Base-by-base conservation (phyloP, 2,888 invertebrate genomes). In the Hipparchia semele region DNA sequence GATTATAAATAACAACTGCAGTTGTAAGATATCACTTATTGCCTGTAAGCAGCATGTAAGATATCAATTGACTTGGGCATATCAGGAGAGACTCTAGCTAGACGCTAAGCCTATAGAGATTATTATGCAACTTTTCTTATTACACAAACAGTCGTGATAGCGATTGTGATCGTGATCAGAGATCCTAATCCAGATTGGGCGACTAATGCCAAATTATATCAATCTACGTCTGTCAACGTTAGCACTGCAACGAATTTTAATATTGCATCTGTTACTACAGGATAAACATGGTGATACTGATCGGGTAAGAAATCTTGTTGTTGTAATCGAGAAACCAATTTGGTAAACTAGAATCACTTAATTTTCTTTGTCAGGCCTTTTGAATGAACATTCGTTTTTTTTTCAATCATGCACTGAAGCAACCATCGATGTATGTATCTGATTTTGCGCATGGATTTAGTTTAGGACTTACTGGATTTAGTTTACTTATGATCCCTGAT, bases 101-200 rank as follows among this genome's bases (percentile, higher is more conserved):
- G n/a, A 12, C 12, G 53, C 9, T 12, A 54, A 39, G 39, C 39
- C 39, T 39, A 39, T 39, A 13, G 56, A 58, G 7, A 58, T 66
- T 66, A 58, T 66, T 66, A 66, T 54, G 39, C 39, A 66, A 66
- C 53, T 9, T 8, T n/a, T 10, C 0, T 53, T 8, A 54, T 54
- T 39, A 66, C 39, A 66, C 6, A 54, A 39, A 54, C 39, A 33
- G n/a, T 54, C 12, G 39, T 39, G 54, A 66, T 66, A 54, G 54
- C 39, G 33, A 39, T 33, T 12, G 23, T 4, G 33, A 54, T 62
- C 62, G 62, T 62, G 66, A 54, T 66, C 39, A 23, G 39, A n/a
- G 65, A 66, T 66, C 39, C 39, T 66, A 66, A 62, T 49, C 62
- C 62, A 54, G 66, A 66, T 66, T 39, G 10, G 7, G 54, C 1